Evolutionary conservation across 2,888 invertebrate genomes (phyloP).

Genomic region (Diloba caeruleocephala): DNA sequence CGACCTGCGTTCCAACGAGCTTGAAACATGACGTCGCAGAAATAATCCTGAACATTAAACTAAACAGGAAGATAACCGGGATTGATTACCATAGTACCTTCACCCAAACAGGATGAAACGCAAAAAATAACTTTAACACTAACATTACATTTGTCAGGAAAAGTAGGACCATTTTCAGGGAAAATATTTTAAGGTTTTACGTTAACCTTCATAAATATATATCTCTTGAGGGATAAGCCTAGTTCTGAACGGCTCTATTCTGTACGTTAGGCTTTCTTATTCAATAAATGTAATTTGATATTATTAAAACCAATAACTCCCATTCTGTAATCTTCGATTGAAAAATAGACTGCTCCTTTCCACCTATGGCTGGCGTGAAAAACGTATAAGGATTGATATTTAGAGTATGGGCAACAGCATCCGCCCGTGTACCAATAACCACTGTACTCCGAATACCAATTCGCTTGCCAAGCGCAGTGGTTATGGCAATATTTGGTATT

Average conservation of each 20-base stretch:
- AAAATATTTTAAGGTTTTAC: slow-evolving; percentile 4
- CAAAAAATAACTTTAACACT: neutral
- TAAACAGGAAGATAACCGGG: slow-evolving; percentile 27
- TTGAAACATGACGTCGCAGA: slow-evolving; percentile 16
- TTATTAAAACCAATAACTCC: no score
- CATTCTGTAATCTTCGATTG: no score
- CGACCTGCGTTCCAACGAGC: slow-evolving; percentile 29
- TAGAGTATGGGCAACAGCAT: no score
- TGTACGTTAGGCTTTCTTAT: no score
- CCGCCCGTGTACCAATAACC: no score
- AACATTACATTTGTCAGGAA: neutral
- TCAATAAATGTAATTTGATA: no score
- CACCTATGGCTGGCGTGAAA: no score
- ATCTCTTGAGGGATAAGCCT: slow-evolving; percentile 1
- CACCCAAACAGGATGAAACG: slow-evolving; percentile 15
- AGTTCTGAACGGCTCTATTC: slow-evolving; percentile 2
- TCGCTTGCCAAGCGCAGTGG: no score
- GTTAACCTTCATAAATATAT: slow-evolving; percentile 3
- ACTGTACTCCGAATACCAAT: no score
- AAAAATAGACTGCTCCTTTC: no score
- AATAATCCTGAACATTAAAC: slow-evolving; percentile 25
- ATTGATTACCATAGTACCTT: slow-evolving; percentile 28
- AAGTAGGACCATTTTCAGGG: neutral
- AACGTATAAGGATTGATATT: no score
- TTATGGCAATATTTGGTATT: no score